Conservation (phyloP, 2,888 invertebrate species). For the Hypolimnas misippus region DNA sequence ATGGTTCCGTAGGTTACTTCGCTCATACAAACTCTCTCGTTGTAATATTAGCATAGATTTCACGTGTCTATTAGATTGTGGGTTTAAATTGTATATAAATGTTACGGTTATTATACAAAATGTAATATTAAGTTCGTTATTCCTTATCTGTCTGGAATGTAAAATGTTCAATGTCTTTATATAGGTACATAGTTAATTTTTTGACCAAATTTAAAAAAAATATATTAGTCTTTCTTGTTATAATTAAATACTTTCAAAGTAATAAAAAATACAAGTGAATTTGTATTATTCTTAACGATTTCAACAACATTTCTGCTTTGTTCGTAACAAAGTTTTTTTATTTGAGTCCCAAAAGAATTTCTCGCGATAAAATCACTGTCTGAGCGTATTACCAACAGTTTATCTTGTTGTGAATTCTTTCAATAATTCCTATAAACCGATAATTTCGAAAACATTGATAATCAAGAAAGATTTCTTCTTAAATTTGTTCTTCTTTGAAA, state of each 20-base stretch:
- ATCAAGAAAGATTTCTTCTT: too few relatives aligned
- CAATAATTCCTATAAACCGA: not conserved
- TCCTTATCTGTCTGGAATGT: not conserved
- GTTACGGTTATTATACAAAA: not conserved
- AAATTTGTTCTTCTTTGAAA: too few relatives aligned
- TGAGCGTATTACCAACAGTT: not conserved
- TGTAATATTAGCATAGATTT: too few relatives aligned
- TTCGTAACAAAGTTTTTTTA: not conserved
- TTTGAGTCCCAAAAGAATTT: slow-evolving; percentile 1
- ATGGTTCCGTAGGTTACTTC: too few relatives aligned
- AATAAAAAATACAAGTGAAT: not conserved
- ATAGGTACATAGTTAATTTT: too few relatives aligned
- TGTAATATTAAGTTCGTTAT: not conserved
- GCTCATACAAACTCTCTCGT: too few relatives aligned
- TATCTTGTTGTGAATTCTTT: not conserved
- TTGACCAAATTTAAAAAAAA: too few relatives aligned
- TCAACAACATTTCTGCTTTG: not conserved
- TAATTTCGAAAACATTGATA: too few relatives aligned
- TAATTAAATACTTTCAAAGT: not conserved
- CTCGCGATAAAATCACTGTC: not conserved
- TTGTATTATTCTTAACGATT: not conserved
- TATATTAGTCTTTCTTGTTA: too few relatives aligned
- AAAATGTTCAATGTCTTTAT: too few relatives aligned
- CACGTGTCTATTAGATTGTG: not conserved
- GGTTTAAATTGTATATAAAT: not conserved